Conservation (phyloP, 1,140 invertebrate species). For the Cryptotermes secundus region DNA sequence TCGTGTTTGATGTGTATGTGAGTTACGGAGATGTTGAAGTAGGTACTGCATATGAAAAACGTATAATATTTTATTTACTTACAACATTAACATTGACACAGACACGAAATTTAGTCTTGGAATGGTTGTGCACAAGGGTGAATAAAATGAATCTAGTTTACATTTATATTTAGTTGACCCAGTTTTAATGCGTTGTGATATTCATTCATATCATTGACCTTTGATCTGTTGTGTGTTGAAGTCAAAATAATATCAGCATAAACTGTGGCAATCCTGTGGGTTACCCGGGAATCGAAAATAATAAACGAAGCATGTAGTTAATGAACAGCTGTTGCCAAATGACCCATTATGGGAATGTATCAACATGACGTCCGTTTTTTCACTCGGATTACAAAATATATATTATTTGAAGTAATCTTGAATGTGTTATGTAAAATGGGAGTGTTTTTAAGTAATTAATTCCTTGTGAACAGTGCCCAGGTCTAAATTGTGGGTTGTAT, state of each 20-base stretch:
- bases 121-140: neutral
- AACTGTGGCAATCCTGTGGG: too few relatives aligned
- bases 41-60: neutral
- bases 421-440: too few relatives aligned
- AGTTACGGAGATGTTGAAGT: neutral
- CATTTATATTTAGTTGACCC: neutral
- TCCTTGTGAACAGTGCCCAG: too few relatives aligned
- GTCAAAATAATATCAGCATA: too few relatives aligned
- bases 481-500: too few relatives aligned
- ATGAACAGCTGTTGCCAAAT: neutral
- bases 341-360: neutral
- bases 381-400: too few relatives aligned
- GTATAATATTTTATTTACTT: neutral
- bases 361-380: too few relatives aligned
- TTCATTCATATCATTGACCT: neutral
- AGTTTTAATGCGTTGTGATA: neutral
- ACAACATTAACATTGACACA: neutral
- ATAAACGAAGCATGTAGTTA: neutral
- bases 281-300: too few relatives aligned
- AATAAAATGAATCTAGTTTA: neutral
- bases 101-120: neutral
- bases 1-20: neutral
- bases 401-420: too few relatives aligned
- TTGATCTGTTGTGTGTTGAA: neutral
- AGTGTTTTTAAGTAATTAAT: too few relatives aligned